A percentile compares a stretch with the other conserved stretches of the same genome.
These are phyloP conservation scores for Hecatera dysodea DNA, from an alignment of 2,888 invertebrate genomes.

Conservation along the genomic window DNA sequence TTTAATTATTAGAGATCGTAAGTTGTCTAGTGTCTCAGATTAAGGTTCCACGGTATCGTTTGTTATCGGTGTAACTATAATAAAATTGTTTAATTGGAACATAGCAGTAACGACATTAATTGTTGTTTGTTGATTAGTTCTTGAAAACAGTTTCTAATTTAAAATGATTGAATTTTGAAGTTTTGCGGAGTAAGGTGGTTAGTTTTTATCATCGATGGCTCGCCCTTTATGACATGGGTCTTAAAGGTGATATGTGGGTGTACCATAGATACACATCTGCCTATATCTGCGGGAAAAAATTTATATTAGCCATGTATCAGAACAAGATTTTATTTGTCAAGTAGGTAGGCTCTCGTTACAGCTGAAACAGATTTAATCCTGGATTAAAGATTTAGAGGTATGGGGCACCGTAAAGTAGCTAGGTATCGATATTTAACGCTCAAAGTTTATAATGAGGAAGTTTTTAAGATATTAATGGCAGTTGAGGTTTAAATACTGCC, in stretches of 20 bases:
- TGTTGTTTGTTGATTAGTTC: conserved; percentile 4
- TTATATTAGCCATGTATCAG: neutral
- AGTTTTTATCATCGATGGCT: neutral
- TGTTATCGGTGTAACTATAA: conserved; percentile 9
- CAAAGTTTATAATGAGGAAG: conserved; percentile 30
- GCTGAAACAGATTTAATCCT: conserved; percentile 1
- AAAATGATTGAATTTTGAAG: conserved; percentile 1
- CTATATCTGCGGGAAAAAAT: neutral
- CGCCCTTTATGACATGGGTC: neutral
- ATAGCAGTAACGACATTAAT: conserved; percentile 1
- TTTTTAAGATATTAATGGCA: conserved; percentile 10
- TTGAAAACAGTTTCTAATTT: neutral
- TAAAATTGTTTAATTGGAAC: conserved; percentile 12
- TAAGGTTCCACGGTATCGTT: conserved; percentile 2
- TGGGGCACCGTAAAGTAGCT: conserved; percentile 7
- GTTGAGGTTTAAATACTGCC: conserved; percentile 25
- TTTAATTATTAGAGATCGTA: conserved; percentile 50
- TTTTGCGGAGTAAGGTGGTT: neutral
- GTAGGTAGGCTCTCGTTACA: neutral
- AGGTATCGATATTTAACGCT: conserved; percentile 5
- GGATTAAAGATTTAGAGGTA: neutral
- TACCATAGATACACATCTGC: neutral
- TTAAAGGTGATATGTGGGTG: neutral
- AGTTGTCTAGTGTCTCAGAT: conserved; percentile 21
- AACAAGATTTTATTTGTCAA: neutral